Percentiles rank a stretch among this genome's conserved stretches.
Evolutionary conservation across 1,140 invertebrate species (phyloP).

Genomic region (Drosophila ogumai): DNA sequence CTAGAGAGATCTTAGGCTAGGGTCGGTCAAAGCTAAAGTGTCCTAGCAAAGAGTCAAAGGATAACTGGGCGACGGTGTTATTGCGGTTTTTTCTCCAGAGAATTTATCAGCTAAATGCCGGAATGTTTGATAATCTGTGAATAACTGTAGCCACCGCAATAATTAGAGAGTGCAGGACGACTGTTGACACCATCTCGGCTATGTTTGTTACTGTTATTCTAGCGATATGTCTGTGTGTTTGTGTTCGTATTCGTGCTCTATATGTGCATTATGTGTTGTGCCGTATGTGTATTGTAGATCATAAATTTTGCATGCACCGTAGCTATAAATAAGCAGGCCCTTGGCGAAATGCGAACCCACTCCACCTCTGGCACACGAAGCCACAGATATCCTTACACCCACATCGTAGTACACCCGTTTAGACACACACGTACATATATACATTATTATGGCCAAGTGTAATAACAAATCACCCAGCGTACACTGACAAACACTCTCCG

Average conservation of each 20-base stretch:
- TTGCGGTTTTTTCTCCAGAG: neutral
- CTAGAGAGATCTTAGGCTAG: neutral
- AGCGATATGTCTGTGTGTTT: slow-evolving; percentile 36
- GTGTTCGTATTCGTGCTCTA: slow-evolving; percentile 30
- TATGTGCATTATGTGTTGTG: slow-evolving; percentile 36
- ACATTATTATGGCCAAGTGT: slow-evolving; percentile 76
- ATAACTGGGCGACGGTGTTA: neutral
- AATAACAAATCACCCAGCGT: slow-evolving; percentile 67
- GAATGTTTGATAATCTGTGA: neutral
- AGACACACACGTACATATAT: slow-evolving; percentile 28
- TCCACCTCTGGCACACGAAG: slow-evolving; percentile 28
- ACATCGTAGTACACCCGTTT: neutral
- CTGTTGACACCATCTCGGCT: slow-evolving; percentile 16
- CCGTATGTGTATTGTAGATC: slow-evolving; percentile 72
- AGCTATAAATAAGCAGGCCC: slow-evolving; percentile 75
- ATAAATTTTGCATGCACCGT: slow-evolving; percentile 80
- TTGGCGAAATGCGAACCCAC: slow-evolving; percentile 47
- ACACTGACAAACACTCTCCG: slow-evolving; percentile 21
- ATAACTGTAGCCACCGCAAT: neutral
- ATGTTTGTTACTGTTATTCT: slow-evolving; percentile 43
- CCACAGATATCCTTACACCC: slow-evolving; percentile 29
- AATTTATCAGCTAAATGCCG: neutral
- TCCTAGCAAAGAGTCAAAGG: neutral
- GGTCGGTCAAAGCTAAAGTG: neutral
- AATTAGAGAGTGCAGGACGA: slow-evolving; percentile 8